Percentiles rank a stretch among this genome's conserved stretches.
Evolutionary conservation across 2,888 invertebrate species (phyloP).

Genomic region (Agonopterix alstromeriana): DNA sequence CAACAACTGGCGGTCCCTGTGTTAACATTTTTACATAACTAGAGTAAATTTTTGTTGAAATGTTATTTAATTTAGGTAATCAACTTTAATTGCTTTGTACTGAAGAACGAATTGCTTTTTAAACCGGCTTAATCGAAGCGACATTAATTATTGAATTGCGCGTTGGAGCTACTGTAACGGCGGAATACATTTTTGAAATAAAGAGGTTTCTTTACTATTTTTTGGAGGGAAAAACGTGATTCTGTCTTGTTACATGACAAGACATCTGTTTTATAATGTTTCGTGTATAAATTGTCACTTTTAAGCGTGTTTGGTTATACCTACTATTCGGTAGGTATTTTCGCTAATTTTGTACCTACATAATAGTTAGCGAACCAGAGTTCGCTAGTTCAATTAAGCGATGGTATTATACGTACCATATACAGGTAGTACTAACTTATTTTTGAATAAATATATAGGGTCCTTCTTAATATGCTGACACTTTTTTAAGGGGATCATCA

Average conservation of each 20-base stretch:
- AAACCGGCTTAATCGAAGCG: conserved; percentile 39
- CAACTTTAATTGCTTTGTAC: conserved; percentile 22
- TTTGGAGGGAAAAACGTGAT: conserved; percentile 16
- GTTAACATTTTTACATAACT: conserved; percentile 3
- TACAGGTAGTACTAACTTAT: too few relatives aligned
- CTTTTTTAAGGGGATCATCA: too few relatives aligned
- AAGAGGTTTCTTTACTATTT: conserved; percentile 18
- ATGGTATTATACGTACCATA: too few relatives aligned
- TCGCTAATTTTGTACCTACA: too few relatives aligned
- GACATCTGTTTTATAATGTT: conserved; percentile 17
- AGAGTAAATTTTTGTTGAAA: conserved; percentile 17
- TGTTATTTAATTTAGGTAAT: conserved; percentile 19
- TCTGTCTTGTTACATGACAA: conserved; percentile 18
- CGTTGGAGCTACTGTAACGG: conserved; percentile 52
- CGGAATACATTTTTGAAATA: conserved; percentile 36
- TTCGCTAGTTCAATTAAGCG: too few relatives aligned
- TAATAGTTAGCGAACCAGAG: too few relatives aligned
- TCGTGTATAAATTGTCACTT: background rate
- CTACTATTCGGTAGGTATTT: too few relatives aligned
- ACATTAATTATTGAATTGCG: conserved; percentile 46
- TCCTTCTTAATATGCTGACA: too few relatives aligned
- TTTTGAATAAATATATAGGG: too few relatives aligned
- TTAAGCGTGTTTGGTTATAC: background rate
- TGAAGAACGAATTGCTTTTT: conserved; percentile 29
- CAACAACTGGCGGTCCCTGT: conserved; percentile 14